phyloP scores from a whole-genome alignment of 2,113 vertebrate species.

The Myocastor coypus region DNA sequence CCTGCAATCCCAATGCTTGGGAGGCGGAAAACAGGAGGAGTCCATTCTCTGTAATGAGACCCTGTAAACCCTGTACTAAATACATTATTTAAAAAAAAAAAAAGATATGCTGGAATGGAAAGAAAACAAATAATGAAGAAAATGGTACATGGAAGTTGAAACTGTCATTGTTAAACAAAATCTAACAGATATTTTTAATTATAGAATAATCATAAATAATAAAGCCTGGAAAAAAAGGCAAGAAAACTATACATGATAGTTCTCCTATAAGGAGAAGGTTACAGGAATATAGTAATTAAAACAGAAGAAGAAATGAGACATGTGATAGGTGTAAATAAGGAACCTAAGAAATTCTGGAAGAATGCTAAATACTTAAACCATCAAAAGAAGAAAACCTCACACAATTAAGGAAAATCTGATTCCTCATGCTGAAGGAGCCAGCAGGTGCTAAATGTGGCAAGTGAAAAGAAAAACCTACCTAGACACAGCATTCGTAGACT shows the following conservation, averaged over 20 bases:
- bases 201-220: neutral
- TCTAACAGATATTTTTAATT: neutral
- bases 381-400: neutral
- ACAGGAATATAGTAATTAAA: neutral
- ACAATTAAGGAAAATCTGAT: neutral
- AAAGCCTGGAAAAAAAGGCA: conserved; percentile 15
- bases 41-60: too few species aligned
- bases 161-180: conserved; percentile 7
- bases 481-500: neutral
- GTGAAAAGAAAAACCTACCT: neutral
- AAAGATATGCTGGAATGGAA: neutral
- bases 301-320: neutral
- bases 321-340: neutral
- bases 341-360: neutral
- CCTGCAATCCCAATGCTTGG: too few species aligned
- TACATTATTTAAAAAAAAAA: too few species aligned
- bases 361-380: neutral
- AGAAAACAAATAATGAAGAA: conserved; percentile 46
- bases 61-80: too few species aligned
- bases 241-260: neutral
- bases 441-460: neutral
- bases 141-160: neutral
- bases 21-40: too few species aligned
- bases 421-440: neutral
- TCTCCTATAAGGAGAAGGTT: neutral